Evolutionary conservation across 2,113 vertebrate genomes (phyloP), one percentile per base, ranked within the genome.

Genomic region (Odocoileus hemionus): DNA sequence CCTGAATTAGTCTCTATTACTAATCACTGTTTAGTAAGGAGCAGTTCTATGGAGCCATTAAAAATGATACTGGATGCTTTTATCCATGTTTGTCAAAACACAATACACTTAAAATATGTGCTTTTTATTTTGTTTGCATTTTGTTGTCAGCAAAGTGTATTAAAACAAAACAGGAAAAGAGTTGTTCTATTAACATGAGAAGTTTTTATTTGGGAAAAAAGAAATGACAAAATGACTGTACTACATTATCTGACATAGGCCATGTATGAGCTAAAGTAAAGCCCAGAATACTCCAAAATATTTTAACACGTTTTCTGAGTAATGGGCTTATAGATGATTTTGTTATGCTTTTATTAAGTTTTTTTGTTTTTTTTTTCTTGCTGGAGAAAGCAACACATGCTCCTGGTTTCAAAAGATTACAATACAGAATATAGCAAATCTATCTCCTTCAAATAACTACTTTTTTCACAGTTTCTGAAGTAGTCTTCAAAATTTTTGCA

Each of bases 121-220:
- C 4, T 54, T 67, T 79, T 84, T 80, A 87, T 43, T 89, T 47
- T 76, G n/a, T 79, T 11, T 47, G 52, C 5, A 88, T 93, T 92
- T 95, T 89, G 67, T 74, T 39, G 13, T 70, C 55, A 26, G 33
- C 74, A 86, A 54, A 61, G 30, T 87, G 54, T 87, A 52, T 82
- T 64, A 23, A 92, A 97, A 89, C 50, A 82, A 64, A 96, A 87
- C 11, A 92, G 91, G 74, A 93, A 43, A 89, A 17, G 17, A 84
- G 89, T 33, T 88, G 2, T 91, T 83, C 36, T 94, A 50, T 64
- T 30, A 58, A 45, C 54, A 14, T 9, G 9, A 86, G 23, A 93
- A 15, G 12, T 80, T 76, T 92, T 96, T 88, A 58, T 78, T 86
- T 60, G 39, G 14, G 26, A 8, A 89, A 78, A 91, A 92, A 26